phyloP scores from a whole-genome alignment of 2,797 vertebrate genomes.

The Galaxias olidus region DNA sequence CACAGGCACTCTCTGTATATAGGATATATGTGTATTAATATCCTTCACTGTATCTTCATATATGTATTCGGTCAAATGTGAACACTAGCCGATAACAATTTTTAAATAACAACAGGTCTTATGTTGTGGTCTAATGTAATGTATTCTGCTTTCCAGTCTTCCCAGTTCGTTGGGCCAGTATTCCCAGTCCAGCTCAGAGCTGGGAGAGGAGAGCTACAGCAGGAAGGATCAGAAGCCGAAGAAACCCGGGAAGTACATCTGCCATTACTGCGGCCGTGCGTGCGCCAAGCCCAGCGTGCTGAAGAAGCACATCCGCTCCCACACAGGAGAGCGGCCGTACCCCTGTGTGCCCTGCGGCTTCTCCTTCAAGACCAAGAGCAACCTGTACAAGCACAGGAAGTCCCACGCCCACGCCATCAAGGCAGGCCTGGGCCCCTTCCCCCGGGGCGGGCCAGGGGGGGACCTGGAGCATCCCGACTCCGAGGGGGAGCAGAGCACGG shows the following conservation, averaged over 20 bases:
- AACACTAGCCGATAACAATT: too few relatives aligned
- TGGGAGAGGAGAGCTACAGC: conserved; percentile 85
- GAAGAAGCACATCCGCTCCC: conserved; percentile 98
- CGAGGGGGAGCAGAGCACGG: conserved; percentile 96
- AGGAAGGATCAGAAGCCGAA: conserved; percentile 97
- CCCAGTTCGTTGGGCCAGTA: conserved; percentile 89
- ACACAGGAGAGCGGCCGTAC: conserved; percentile 95
- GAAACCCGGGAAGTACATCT: conserved; percentile 98
- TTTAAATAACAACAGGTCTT: too few relatives aligned
- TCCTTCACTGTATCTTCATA: too few relatives aligned
- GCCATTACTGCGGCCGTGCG: conserved; percentile 94
- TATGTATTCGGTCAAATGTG: too few relatives aligned
- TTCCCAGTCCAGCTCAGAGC: conserved; percentile 88
- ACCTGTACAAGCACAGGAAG: conserved; percentile 99
- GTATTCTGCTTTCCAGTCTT: conserved; percentile 72
- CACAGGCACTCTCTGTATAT: too few relatives aligned
- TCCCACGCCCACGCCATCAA: conserved; percentile 99
- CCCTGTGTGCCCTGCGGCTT: conserved; percentile 97
- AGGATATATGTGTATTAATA: too few relatives aligned
- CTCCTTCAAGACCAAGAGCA: conserved; percentile 99
- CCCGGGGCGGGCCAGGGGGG: conserved; percentile 84
- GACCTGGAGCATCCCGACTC: conserved; percentile 91
- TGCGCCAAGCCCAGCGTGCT: conserved; percentile 99
- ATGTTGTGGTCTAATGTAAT: too few relatives aligned
- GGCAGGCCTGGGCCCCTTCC: conserved; percentile 93